Percentiles rank a stretch among this genome's conserved stretches.
These are phyloP conservation scores for Nibea coibor DNA, from an alignment of 2,113 vertebrate genomes.

Conservation along the genomic window DNA sequence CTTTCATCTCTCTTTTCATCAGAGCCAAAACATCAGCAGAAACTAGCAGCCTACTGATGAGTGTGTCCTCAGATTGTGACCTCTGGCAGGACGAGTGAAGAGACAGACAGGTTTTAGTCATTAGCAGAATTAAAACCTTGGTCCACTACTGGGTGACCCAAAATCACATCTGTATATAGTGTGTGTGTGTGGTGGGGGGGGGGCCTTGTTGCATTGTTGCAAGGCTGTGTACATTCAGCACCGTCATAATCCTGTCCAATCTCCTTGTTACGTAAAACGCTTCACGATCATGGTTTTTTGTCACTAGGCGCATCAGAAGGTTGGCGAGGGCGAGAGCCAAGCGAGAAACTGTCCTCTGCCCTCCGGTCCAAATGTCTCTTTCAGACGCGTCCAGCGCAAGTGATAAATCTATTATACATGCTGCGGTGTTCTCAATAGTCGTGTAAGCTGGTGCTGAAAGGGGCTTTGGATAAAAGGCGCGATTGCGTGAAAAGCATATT, in stretches of 20 bases:
- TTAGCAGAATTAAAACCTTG: slow-evolving; percentile 68
- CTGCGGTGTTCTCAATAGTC: slow-evolving; percentile 38
- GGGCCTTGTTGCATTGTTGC: slow-evolving; percentile 62
- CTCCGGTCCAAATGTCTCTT: slow-evolving; percentile 56
- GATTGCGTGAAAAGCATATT: slow-evolving; percentile 52
- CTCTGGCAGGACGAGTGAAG: slow-evolving; percentile 31
- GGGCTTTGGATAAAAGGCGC: slow-evolving; percentile 50
- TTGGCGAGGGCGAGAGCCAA: slow-evolving; percentile 35
- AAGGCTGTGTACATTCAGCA: slow-evolving; percentile 54
- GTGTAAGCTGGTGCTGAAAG: slow-evolving; percentile 51
- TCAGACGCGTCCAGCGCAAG: slow-evolving; percentile 36
- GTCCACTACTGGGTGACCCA: slow-evolving; percentile 66
- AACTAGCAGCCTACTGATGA: slow-evolving; percentile 51
- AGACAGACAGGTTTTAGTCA: slow-evolving; percentile 68
- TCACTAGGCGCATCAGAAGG: slow-evolving; percentile 44
- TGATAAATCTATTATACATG: slow-evolving; percentile 55
- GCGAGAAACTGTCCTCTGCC: slow-evolving; percentile 26
- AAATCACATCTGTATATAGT: slow-evolving; percentile 54
- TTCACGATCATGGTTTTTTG: slow-evolving; percentile 68
- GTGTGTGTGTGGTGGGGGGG: slow-evolving; percentile 3
- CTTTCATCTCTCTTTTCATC: slow-evolving; percentile 69
- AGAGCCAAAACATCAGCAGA: slow-evolving; percentile 39
- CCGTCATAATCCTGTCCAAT: slow-evolving; percentile 73
- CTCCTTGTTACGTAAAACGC: slow-evolving; percentile 76
- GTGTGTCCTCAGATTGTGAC: slow-evolving; percentile 45